Conservation (phyloP, 2,113 vertebrate species). For the Gavia stellata region DNA sequence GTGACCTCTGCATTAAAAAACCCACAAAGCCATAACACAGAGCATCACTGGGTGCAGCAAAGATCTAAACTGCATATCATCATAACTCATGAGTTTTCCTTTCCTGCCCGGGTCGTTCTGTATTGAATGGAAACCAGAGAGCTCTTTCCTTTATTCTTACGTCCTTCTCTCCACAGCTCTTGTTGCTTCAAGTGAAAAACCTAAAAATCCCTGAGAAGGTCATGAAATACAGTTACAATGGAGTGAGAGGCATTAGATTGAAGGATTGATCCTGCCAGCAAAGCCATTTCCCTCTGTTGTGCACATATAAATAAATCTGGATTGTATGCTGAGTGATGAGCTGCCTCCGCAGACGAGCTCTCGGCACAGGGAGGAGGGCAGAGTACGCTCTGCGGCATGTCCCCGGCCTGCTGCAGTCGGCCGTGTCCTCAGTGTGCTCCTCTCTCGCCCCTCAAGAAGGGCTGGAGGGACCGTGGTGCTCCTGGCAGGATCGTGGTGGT, state of each 20-base stretch:
- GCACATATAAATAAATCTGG: constrained; percentile 62
- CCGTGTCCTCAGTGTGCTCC: background rate
- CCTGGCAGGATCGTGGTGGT: background rate
- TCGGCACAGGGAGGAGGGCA: background rate
- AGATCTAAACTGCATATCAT: background rate
- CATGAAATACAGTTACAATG: constrained; percentile 61
- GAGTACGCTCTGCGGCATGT: rapidly evolving
- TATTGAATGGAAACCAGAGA: background rate
- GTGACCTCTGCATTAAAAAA: background rate
- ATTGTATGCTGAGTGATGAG: constrained; percentile 36
- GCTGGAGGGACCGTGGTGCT: background rate
- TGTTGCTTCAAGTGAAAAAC: constrained; percentile 43
- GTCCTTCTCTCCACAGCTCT: background rate
- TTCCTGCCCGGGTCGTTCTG: background rate
- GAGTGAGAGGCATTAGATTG: constrained; percentile 63
- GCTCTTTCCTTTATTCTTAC: background rate
- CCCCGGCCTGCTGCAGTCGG: background rate
- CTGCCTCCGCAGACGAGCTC: background rate
- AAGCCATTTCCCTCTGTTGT: constrained; percentile 63
- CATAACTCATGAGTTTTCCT: background rate
- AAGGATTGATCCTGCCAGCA: constrained; percentile 68
- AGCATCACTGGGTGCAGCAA: background rate
- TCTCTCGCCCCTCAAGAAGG: background rate
- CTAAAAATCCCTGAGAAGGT: constrained; percentile 31
- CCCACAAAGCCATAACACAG: background rate